Evolutionary conservation across 2,888 invertebrate genomes (phyloP), one percentile per base, ranked within the genome.

Genomic region (Drosophila monieri): DNA sequence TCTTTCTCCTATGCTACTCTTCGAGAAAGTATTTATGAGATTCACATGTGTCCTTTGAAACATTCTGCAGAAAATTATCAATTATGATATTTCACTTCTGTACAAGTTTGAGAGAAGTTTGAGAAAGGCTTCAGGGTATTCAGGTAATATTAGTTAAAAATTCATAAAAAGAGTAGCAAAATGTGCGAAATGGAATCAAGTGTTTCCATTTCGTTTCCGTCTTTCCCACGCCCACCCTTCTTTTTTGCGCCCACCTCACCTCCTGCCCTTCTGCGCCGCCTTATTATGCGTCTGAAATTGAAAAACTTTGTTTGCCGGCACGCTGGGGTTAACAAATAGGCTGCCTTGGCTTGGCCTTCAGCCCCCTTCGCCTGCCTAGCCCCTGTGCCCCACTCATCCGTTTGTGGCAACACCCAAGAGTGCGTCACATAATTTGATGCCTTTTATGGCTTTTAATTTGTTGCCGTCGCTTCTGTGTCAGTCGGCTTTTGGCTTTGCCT

Each of bases 271-370:
- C 59, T 86, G 78, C 77, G 55, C 41, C 55, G 68, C 74, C 88
- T 87, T 88, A 84, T 84, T 84, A 84, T 88, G 84, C 89, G 88
- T 85, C 89, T 88, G 83, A 88, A 88, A 84, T 88, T 88, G 88
- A 84, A 84, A 88, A 84, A 84, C 86, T 88, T 84, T 88, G 88
- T 88, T 88, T 84, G 88, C 85, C 80, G 76, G 72, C 88, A 66
- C 77, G 88, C 74, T 85, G 85, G 83, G 88, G 88, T 83, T 85
- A 85, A 88, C 88, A 84, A 88, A 84, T 88, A 88, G 88, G 79
- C 72, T 68, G 53, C 37, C 53, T 56, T 67, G 49, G 15, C 67
- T 32, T 43, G 43, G 44, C 49, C 67, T 46, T 58, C 46, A 21
- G 46, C 14, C n/a, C 35, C 53, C 54, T 6, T 6, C 18, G 15